Percentiles rank a stretch among this genome's conserved stretches.
phyloP scores from a whole-genome alignment of 2,888 invertebrate genomes.

The Odontocerum albicorne region DNA sequence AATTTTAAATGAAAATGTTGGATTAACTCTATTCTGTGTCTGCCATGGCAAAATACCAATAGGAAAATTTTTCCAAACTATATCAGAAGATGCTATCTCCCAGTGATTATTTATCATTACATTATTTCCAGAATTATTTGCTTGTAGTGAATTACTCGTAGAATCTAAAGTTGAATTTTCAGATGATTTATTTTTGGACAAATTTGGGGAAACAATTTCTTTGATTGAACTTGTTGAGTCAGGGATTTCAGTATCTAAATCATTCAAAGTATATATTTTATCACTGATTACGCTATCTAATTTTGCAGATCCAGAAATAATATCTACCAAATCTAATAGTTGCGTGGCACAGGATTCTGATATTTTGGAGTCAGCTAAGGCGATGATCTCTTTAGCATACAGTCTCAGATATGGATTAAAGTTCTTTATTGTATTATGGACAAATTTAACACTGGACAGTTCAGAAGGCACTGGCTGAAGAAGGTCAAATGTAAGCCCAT shows the following conservation, averaged over 20 bases:
- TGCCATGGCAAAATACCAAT: constrained; percentile 58
- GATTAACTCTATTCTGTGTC: constrained; percentile 1
- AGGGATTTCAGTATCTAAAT: constrained; percentile 37
- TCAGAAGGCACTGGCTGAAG: constrained; percentile 46
- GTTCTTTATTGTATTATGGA: constrained; percentile 48
- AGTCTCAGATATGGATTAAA: constrained; percentile 49
- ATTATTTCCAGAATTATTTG: no score
- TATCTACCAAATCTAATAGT: constrained; percentile 45
- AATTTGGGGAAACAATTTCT: neutral
- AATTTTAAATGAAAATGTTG: constrained; percentile 5
- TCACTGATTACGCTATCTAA: constrained; percentile 39
- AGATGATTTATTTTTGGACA: neutral
- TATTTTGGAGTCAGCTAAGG: constrained; percentile 45
- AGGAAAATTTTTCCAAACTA: constrained; percentile 53
- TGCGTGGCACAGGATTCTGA: constrained; percentile 42
- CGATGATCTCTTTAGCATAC: constrained; percentile 47
- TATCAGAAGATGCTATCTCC: constrained; percentile 43
- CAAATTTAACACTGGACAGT: constrained; percentile 45
- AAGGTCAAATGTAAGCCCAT: constrained; percentile 46
- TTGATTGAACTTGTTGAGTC: neutral
- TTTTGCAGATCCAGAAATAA: constrained; percentile 45
- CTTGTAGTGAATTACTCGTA: neutral
- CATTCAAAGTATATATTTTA: no score
- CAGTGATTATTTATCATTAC: no score
- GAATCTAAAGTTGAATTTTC: neutral